Evolutionary conservation across 2,797 vertebrate genomes (phyloP).

Genomic region (Urosaurus nigricauda): DNA sequence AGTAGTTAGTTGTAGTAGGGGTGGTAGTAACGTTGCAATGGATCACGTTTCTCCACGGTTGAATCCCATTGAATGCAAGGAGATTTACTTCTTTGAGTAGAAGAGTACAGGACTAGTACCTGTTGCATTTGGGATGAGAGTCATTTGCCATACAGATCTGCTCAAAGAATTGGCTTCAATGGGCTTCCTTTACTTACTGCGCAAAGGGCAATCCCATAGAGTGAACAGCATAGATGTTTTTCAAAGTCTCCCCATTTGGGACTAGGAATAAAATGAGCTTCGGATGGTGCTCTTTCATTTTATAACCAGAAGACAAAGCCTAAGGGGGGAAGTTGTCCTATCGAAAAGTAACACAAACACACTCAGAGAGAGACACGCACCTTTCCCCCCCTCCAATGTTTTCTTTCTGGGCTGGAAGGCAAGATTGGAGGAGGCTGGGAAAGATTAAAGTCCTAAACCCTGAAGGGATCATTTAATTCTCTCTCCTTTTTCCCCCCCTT

Average conservation of each 20-base stretch:
- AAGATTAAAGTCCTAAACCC: conserved; percentile 29
- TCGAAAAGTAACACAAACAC: too few species aligned
- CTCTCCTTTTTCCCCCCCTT: too few species aligned
- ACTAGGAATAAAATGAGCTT: background rate
- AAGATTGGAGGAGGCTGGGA: background rate
- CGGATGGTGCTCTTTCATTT: too few species aligned
- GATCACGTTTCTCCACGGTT: background rate
- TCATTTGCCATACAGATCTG: background rate
- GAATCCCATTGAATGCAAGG: background rate
- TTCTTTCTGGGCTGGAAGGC: background rate
- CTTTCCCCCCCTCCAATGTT: too few species aligned
- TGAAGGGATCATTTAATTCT: conserved; percentile 27
- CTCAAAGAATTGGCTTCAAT: background rate
- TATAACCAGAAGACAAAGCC: background rate
- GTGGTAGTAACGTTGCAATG: background rate
- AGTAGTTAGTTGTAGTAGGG: too few species aligned
- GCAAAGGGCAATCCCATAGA: background rate
- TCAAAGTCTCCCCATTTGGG: too few species aligned
- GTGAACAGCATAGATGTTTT: background rate
- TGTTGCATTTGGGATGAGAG: background rate
- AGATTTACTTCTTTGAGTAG: background rate
- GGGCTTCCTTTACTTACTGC: background rate
- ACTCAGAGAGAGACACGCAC: too few species aligned
- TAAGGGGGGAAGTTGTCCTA: background rate
- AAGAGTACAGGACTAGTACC: background rate